Percentiles rank a stretch among this genome's conserved stretches.
Evolutionary conservation across 2,113 vertebrate species (phyloP).

Genomic region (Tamias sibiricus): DNA sequence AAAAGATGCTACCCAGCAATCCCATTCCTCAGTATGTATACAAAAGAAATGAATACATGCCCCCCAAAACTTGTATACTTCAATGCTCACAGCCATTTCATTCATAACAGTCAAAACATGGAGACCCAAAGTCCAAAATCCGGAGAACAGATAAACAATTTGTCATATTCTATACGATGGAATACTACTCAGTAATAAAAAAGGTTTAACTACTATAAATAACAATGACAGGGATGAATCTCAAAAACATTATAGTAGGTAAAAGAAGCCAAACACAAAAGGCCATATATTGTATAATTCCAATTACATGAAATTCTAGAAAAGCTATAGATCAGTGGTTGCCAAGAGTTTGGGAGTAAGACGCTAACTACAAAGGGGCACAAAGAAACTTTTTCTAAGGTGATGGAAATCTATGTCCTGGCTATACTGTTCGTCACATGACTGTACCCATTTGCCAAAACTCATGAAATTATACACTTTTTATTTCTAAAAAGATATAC

Average conservation of each 20-base stretch:
- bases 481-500: no score
- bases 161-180: constrained; percentile 7
- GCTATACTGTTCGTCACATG: background rate
- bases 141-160: constrained; percentile 6
- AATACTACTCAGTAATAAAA: constrained; percentile 47
- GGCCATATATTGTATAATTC: background rate
- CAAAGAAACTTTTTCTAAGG: background rate
- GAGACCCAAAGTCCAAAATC: background rate
- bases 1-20: constrained; percentile 14
- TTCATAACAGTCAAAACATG: constrained; percentile 19
- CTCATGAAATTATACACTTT: background rate
- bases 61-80: constrained; percentile 15
- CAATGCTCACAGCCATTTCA: background rate
- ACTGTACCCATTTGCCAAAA: constrained; percentile 32
- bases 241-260: constrained; percentile 40
- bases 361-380: background rate
- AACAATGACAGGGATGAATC: background rate
- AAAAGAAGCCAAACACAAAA: constrained; percentile 43
- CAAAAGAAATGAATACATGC: constrained; percentile 28
- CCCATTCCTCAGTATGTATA: background rate
- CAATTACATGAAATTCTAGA: constrained; percentile 41
- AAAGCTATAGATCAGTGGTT: constrained; percentile 3
- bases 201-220: background rate
- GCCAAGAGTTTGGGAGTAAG: background rate
- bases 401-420: background rate